Evolutionary conservation across 2,888 invertebrate species (phyloP), one percentile per base, ranked within the genome.

Genomic region (Furcula furcula): DNA sequence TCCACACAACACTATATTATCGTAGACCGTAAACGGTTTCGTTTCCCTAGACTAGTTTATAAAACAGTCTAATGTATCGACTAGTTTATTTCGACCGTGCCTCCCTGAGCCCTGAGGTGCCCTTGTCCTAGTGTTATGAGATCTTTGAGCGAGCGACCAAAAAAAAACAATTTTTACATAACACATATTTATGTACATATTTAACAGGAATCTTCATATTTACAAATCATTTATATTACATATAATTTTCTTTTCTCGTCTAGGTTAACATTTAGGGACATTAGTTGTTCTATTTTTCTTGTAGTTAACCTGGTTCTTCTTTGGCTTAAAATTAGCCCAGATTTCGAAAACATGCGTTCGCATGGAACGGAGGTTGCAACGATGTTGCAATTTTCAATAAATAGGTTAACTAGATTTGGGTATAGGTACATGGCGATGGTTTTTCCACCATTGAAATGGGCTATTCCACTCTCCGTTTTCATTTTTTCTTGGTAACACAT

Each of bases 311-410:
- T 28, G 7, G 16, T n/a, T n/a, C n/a, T n/a, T n/a, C n/a, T n/a
- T n/a, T 28, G 27, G 18, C 23, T 32, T 19, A 36, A 9, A 10
- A 36, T 32, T 1, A 30, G 11, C 0, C 36, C 36, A 2, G 36
- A 19, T 16, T 31, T 32, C 1, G 32, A 36, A 13, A 36, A 36
- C 25, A 36, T 29, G 6, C 32, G 31, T 12, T 36, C 36, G 15
- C 36, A 32, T n/a, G 36, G 36, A 7, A 36, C 32, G 1, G 29
- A 32, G 1, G 37, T 32, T 4, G 37, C 37, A 10, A 37, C 32
- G 3, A 25, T 29, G 28, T 37, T 37, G 20, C 29, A 33, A 7
- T 29, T n/a, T 10, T 15, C 12, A 1, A 36, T 31, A 11, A 11
- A 29, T n/a, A 37, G 7, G 25, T 32, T 10, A 10, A 7, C 7